phyloP scores from a whole-genome alignment of 1,140 invertebrate species.

The Lepidurus arcticus region DNA sequence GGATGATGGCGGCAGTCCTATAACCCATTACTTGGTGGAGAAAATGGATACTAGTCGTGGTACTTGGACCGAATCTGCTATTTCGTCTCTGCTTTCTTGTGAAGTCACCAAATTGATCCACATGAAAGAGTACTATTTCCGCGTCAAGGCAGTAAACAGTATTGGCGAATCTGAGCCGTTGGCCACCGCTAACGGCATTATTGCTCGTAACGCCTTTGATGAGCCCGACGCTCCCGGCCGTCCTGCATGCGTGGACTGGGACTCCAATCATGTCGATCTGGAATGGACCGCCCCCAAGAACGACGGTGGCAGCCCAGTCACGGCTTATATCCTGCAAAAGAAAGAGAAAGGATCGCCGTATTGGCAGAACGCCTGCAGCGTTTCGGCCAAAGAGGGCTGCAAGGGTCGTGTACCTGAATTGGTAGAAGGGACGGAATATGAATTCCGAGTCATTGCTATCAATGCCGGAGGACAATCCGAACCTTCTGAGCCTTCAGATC shows the following conservation, averaged over 20 bases:
- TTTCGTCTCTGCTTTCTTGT: conserved; percentile 72
- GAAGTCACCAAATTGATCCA: conserved; percentile 81
- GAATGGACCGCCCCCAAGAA: conserved; percentile 75
- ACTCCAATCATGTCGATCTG: conserved; percentile 85
- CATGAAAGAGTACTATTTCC: conserved; percentile 74
- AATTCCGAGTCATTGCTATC: conserved; percentile 90
- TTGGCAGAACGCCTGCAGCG: conserved; percentile 82
- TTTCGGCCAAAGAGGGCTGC: conserved; percentile 64
- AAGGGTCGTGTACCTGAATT: conserved; percentile 66
- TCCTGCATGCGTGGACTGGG: conserved; percentile 83
- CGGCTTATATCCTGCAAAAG: conserved; percentile 91
- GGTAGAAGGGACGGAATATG: conserved; percentile 89
- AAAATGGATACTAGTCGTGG: conserved; percentile 94
- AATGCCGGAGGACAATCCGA: conserved; percentile 94
- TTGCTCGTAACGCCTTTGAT: conserved; percentile 84
- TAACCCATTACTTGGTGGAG: conserved; percentile 92
- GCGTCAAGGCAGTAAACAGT: conserved; percentile 79
- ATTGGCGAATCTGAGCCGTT: conserved; percentile 91
- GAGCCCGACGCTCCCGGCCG: conserved; percentile 86
- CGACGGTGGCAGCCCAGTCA: conserved; percentile 85
- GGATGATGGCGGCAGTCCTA: conserved; percentile 87
- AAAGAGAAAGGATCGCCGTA: conserved; percentile 87
- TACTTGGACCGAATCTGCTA: conserved; percentile 90
- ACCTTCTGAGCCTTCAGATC: conserved; percentile 85
- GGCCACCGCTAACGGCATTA: conserved; percentile 74